These are phyloP conservation scores for Drosophila lacertosa DNA, from an alignment of 1,140 invertebrate species.

Conservation along the genomic window DNA sequence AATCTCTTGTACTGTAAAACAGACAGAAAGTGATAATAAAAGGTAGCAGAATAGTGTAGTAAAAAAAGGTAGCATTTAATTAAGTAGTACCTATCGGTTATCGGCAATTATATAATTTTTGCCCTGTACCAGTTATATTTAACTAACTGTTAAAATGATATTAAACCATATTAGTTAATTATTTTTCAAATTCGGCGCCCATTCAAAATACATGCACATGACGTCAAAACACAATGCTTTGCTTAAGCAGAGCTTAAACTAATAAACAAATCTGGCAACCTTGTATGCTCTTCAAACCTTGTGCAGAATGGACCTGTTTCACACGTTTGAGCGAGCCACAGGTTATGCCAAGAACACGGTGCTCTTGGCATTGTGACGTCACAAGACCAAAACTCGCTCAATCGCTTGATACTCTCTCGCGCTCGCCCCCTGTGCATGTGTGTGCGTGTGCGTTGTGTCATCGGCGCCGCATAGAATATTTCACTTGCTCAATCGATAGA, in stretches of 20 bases:
- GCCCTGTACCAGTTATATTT: too few relatives aligned
- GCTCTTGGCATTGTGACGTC: too few relatives aligned
- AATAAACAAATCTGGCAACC: neutral
- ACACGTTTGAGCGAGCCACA: neutral
- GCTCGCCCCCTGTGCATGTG: too few relatives aligned
- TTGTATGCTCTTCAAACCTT: neutral
- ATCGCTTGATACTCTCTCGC: constrained; percentile 1
- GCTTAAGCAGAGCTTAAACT: neutral
- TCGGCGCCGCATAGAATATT: constrained; percentile 41
- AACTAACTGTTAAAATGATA: too few relatives aligned
- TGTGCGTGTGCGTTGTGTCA: constrained; percentile 15
- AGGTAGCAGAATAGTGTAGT: neutral
- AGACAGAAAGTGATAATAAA: neutral
- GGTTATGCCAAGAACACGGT: too few relatives aligned
- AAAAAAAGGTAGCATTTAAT: neutral
- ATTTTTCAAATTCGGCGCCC: neutral
- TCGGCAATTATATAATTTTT: neutral
- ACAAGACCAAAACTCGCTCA: too few relatives aligned
- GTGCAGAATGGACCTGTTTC: constrained; percentile 43
- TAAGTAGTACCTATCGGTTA: neutral
- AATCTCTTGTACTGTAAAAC: neutral
- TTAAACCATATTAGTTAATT: too few relatives aligned
- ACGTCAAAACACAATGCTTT: too few relatives aligned
- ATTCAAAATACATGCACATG: neutral
- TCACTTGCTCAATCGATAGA: constrained; percentile 44